Evolutionary conservation across 1,140 invertebrate species (phyloP).

Genomic region (Rhysida immarginata): DNA sequence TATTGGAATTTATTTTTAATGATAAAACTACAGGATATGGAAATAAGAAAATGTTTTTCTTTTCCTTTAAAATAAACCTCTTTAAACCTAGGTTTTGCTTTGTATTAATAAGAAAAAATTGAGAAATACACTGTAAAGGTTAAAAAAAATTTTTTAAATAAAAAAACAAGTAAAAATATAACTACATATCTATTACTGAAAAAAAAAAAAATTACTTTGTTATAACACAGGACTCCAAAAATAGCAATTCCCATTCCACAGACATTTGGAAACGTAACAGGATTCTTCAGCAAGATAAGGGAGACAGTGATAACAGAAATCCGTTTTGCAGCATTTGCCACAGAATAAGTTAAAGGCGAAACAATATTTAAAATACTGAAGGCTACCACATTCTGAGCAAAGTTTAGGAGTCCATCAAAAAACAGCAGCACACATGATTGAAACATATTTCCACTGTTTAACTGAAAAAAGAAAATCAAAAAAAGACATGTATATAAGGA

Average conservation of each 20-base stretch:
- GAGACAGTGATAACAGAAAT: slow-evolving; percentile 84
- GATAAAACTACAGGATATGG: no score
- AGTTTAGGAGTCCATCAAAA: slow-evolving; percentile 74
- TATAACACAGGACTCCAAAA: slow-evolving; percentile 78
- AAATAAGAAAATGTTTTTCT: no score
- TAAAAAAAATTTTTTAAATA: no score
- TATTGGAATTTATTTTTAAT: no score
- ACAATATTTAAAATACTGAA: slow-evolving; percentile 77
- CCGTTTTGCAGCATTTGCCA: slow-evolving; percentile 88
- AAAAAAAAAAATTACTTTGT: slow-evolving; percentile 29
- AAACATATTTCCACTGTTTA: slow-evolving; percentile 21
- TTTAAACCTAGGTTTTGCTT: no score
- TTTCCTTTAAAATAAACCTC: no score
- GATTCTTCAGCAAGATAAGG: slow-evolving; percentile 75
- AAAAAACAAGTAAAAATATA: no score
- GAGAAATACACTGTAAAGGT: no score
- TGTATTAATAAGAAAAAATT: no score
- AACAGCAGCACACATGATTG: slow-evolving; percentile 42
- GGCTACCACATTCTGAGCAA: slow-evolving; percentile 86
- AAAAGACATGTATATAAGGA: no score
- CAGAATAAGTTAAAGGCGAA: slow-evolving; percentile 83
- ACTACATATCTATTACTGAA: no score
- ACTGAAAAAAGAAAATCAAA: slow-evolving; percentile 21
- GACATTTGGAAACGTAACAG: slow-evolving; percentile 72
- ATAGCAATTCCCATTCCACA: slow-evolving; percentile 83